Base-by-base conservation (phyloP, 2,797 vertebrate species). In the Adelosebastes latens region DNA sequence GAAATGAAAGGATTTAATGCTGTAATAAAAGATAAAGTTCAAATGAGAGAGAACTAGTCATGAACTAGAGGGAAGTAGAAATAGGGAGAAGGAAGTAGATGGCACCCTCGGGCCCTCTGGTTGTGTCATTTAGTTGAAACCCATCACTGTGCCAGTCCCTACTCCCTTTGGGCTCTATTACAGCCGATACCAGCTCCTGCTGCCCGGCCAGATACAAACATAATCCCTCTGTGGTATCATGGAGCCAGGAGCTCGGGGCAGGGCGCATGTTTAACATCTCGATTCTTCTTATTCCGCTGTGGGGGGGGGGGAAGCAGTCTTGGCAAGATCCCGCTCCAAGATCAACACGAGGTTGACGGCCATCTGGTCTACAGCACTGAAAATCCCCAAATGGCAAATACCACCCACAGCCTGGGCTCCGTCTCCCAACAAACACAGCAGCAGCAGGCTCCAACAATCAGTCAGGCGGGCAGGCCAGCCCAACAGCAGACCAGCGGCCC, bases 301-400 rank as follows among this genome's bases (percentile, higher is more conserved):
- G 72, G 79, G 69, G 68, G 70, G 2, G 4, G 12, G 62, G 70
- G 75, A 25, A 74, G 75, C 6, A 2, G 66, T 72, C 74, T 85
- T 92, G 89, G 89, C 91, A 80, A 69, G 79, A 55, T 20, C 2
- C 24, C 0, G 55, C 84, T 91, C 90, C 80, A 93, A 92, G 86
- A 93, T 89, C 92, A 93, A 92, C 91, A 94, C 69, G 34, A 88
- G 93, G 87, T 91, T 90, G 89, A 88, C 73, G 72, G 88, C 92
- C 89, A 92, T 94, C 91, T 93, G 91, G 89, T 92, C 87, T 68
- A 69, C 75, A 59, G 82, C 62, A 24, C 79, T 77, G 87, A 73
- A 86, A 91, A 91, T 88, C 85, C 83, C 78, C 75, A 72, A n/a
- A 88, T 77, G 87, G 89, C 85, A 86, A 87, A 91, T 84, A 72